These are phyloP conservation scores for Sarcophaga subvicina DNA, from an alignment of 2,888 invertebrate species.

Conservation along the genomic window DNA sequence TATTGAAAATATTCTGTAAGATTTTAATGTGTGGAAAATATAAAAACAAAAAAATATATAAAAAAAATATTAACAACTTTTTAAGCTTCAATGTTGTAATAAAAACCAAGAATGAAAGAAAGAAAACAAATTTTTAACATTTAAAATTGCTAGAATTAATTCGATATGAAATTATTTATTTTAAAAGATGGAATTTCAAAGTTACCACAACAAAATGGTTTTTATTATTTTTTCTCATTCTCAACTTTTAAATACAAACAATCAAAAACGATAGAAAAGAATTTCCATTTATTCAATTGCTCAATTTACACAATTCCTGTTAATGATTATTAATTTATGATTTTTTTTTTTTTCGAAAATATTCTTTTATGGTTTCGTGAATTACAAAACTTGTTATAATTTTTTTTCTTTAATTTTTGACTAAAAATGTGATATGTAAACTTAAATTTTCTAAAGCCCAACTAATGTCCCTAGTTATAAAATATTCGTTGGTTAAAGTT, in stretches of 20 bases:
- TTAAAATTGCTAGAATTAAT: conserved; percentile 31
- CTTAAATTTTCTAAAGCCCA: too few species aligned
- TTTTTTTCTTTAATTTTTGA: too few species aligned
- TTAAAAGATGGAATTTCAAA: conserved; percentile 15
- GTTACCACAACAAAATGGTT: conserved; percentile 35
- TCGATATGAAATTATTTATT: conserved; percentile 57
- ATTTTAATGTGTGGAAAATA: conserved; percentile 61
- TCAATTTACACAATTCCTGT: too few species aligned
- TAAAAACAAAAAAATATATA: conserved; percentile 26
- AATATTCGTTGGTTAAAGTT: too few species aligned
- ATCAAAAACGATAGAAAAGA: neutral
- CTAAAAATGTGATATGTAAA: too few species aligned
- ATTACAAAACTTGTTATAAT: too few species aligned
- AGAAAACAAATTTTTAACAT: conserved; percentile 54
- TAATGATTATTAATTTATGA: too few species aligned
- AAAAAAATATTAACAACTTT: conserved; percentile 44
- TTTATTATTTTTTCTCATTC: conserved; percentile 36
- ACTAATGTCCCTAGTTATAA: too few species aligned
- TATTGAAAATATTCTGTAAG: conserved; percentile 62
- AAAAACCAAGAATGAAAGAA: conserved; percentile 9
- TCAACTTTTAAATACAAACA: conserved; percentile 18
- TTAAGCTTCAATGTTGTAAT: conserved; percentile 65
- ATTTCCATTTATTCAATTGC: too few species aligned
- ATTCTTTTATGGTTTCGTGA: too few species aligned
- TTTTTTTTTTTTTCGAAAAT: too few species aligned